These are phyloP conservation scores for Clusia tigrina DNA, from an alignment of 2,888 invertebrate genomes.

Conservation along the genomic window DNA sequence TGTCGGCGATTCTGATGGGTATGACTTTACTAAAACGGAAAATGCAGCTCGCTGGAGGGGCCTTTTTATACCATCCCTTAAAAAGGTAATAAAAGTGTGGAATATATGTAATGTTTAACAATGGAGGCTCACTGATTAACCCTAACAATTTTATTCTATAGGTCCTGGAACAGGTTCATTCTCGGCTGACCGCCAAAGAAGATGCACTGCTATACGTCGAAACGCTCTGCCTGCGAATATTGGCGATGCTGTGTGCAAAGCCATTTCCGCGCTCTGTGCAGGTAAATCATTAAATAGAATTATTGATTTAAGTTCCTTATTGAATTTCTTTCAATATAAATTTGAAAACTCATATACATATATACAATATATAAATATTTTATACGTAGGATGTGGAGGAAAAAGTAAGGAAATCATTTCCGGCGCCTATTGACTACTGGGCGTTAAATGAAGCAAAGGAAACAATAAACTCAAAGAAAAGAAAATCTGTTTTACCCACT, in stretches of 20 bases:
- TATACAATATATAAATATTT: slow-evolving; percentile 1
- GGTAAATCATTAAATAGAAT: slow-evolving; percentile 61
- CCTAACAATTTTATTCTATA: slow-evolving; percentile 57
- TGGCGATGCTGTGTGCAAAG: slow-evolving; percentile 87
- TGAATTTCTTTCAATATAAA: background rate
- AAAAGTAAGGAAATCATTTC: slow-evolving; percentile 89
- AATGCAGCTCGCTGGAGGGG: slow-evolving; percentile 93
- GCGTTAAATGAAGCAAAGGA: slow-evolving; percentile 89
- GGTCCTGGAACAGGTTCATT: slow-evolving; percentile 92
- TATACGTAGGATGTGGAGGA: slow-evolving; percentile 86
- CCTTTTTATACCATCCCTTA: slow-evolving; percentile 84
- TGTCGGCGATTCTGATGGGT: slow-evolving; percentile 49
- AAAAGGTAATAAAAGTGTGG: slow-evolving; percentile 83
- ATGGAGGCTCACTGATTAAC: background rate
- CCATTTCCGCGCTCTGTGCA: slow-evolving; percentile 83
- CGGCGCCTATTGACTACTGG: slow-evolving; percentile 95
- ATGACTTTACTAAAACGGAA: slow-evolving; percentile 87
- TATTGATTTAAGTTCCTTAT: background rate
- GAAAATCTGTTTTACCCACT: slow-evolving; percentile 80
- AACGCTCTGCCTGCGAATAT: slow-evolving; percentile 84
- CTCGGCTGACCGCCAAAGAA: slow-evolving; percentile 83
- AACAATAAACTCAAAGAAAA: slow-evolving; percentile 81
- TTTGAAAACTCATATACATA: background rate
- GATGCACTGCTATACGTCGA: slow-evolving; percentile 94
- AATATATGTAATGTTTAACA: too few species aligned